Evolutionary conservation across 1,140 invertebrate genomes (phyloP), one percentile per base, ranked within the genome.

Genomic region (Chlorops oryzae): DNA sequence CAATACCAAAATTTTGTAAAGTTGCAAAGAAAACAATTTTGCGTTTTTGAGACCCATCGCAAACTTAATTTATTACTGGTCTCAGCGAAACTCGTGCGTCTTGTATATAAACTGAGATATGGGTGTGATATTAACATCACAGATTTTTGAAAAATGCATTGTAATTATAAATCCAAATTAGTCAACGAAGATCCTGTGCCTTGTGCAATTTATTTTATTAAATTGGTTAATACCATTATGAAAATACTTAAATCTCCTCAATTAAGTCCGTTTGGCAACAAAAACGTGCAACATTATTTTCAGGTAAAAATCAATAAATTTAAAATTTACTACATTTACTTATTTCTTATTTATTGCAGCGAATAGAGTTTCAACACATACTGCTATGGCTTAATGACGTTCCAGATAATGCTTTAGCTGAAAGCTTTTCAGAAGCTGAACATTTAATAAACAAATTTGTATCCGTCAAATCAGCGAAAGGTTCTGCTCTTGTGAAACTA

Each of bases 111-210:
- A 57, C 56, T 73, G 22, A 58, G 61, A 50, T 50, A 74, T 35
- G 56, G 57, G 38, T 47, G 43, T 12, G 38, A 35, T 32, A 51
- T 69, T 41, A 37, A 56, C n/a, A n/a, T n/a, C 17, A 45, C 57
- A 44, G 59, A 56, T 47, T 32, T 49, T 21, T 32, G 39, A 17
- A 38, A 39, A 6, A 4, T 40, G 17, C 7, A 40, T 40, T 64
- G 40, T 51, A 48, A 61, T 5, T 39, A 62, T 37, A 72, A 68
- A 57, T 43, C 34, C 42, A 52, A 46, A 40, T 50, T 75, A 21
- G 46, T 75, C 1, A 72, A 73, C 57, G 62, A 70, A 53, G 74
- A 76, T 61, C 62, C 74, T 5, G 70, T 74, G 22, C 75, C 70
- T 6, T 75, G 73, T 53, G 65, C 60, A 41, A 66, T 71, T 17